phyloP scores from a whole-genome alignment of 2,113 vertebrate species.

The Ellobius talpinus region DNA sequence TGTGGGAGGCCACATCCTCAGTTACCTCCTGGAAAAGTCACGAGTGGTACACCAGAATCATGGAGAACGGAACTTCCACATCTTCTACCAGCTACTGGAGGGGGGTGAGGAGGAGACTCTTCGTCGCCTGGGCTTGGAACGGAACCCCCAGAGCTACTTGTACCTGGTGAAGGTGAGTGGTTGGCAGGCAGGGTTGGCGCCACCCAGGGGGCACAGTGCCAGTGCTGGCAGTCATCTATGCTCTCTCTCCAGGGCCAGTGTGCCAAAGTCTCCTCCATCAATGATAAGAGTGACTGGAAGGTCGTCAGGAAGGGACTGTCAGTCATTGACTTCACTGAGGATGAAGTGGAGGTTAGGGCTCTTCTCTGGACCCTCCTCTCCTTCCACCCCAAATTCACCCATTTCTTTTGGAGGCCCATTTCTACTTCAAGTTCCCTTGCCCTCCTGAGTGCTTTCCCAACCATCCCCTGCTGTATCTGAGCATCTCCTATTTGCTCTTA shows the following conservation, averaged over 20 bases:
- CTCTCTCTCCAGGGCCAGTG: constrained; percentile 93
- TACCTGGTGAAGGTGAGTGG: constrained; percentile 94
- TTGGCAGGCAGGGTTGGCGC: not conserved
- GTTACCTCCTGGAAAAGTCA: constrained; percentile 99
- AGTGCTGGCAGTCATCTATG: not conserved
- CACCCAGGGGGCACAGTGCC: not conserved
- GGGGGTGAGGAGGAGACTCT: constrained; percentile 96
- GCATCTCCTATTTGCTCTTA: fast-evolving
- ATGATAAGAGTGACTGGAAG: constrained; percentile 98
- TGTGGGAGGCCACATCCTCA: constrained; percentile 97
- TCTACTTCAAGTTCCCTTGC: not conserved
- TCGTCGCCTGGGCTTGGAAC: constrained; percentile 94
- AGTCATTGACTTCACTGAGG: constrained; percentile 94
- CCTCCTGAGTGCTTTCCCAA: not conserved
- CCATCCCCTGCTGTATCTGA: not conserved
- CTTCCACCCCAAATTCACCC: not conserved
- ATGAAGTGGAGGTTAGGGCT: constrained; percentile 94
- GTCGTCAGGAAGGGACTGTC: constrained; percentile 93
- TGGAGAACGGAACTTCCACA: constrained; percentile 98
- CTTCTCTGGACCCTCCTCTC: not conserved
- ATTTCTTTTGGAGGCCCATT: not conserved
- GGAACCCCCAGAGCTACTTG: constrained; percentile 95
- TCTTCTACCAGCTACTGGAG: constrained; percentile 98
- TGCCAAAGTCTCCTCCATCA: constrained; percentile 98
- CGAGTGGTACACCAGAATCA: constrained; percentile 98